Base-by-base conservation (phyloP, 1,140 invertebrate species). In the Drosophila subobscura region DNA sequence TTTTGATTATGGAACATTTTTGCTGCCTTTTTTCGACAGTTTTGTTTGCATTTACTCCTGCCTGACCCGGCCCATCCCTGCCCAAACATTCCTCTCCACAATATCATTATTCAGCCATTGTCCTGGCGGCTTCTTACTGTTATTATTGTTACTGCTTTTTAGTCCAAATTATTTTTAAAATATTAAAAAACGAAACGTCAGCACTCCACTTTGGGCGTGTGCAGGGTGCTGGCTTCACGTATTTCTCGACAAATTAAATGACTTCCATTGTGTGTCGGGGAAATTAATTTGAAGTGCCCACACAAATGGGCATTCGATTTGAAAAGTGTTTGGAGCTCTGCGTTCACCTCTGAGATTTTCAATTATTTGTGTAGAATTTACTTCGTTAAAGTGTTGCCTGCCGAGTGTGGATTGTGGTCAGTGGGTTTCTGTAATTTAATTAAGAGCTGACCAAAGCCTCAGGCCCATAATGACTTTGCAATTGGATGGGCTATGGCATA, bases 1-100 rank as follows among this genome's bases (percentile, higher is more conserved):
- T 88, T 86, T 78, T 86, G 83, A 86, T 86, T 88, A 86, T 86
- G 84, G 88, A 79, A 72, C 61, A 74, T 73, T 78, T 72, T 73
- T 64, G 61, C 58, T 70, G 63, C 57, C 65, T 79, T 85, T 86
- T 86, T 85, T 52, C 3, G 83, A 81, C 77, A 88, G 81, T 78
- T 88, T 40, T 78, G 73, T 81, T 88, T 88, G 81, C 59, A 33
- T 75, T 78, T 55, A 29, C 54, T 60, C n/a, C 33, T 29, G 57
- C 68, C 65, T 66, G 56, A 60, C 67, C 37, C 44, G 44, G 25
- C 29, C n/a, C 37, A 27, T 10, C 29, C 46, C 46, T 22, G 1
- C 47, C 29, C 16, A 44, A 2, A 40, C 37, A 46, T 20, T 20
- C 37, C 20, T 6, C 29, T 14, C 27, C 50, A 33, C 53, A 61